These are phyloP conservation scores for Drosophila mayaguana DNA, from an alignment of 2,888 invertebrate species.

Conservation along the genomic window DNA sequence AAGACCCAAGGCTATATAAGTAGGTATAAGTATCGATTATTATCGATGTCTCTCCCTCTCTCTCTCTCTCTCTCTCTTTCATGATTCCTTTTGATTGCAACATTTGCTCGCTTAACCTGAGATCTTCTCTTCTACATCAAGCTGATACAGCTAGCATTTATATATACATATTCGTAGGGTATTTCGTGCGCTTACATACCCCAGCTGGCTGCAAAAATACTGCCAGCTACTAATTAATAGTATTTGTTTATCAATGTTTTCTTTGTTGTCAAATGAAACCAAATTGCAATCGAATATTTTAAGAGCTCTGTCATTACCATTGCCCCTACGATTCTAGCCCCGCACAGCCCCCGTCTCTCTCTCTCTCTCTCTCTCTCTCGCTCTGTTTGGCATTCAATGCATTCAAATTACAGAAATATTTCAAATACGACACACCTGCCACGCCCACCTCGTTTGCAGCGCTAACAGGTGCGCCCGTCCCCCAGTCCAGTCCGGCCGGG, in stretches of 20 bases:
- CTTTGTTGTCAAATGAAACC: constrained; percentile 2
- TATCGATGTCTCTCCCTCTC: too few relatives aligned
- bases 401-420: constrained; percentile 36
- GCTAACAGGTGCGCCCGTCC: constrained; percentile 40
- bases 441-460: constrained; percentile 5
- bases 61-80: too few relatives aligned
- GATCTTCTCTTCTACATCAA: too few relatives aligned
- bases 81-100: too few relatives aligned
- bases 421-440: constrained; percentile 12
- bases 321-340: too few relatives aligned
- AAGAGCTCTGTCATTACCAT: not conserved
- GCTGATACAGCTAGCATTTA: too few relatives aligned
- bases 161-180: not conserved
- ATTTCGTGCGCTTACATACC: not conserved
- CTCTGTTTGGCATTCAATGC: not conserved
- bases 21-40: too few relatives aligned
- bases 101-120: too few relatives aligned
- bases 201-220: not conserved
- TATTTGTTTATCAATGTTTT: constrained; percentile 8
- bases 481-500: not conserved
- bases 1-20: too few relatives aligned
- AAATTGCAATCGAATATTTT: constrained; percentile 5
- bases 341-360: too few relatives aligned
- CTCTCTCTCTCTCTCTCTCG: accelerated
- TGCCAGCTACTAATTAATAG: constrained; percentile 6